Conservation (phyloP, 2,113 vertebrate species). For the Etia nguti region DNA sequence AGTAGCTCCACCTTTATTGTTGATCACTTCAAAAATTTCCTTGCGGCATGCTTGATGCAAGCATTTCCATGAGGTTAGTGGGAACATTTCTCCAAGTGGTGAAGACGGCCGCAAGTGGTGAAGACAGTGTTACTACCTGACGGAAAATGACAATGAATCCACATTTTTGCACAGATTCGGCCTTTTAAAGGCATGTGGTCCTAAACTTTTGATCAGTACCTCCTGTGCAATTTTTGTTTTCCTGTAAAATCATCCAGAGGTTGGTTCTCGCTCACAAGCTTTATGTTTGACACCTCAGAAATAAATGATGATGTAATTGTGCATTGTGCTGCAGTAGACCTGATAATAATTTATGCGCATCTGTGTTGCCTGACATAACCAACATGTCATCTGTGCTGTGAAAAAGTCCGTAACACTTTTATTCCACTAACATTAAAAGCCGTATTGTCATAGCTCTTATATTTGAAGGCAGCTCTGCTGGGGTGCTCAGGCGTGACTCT, state of each 20-base stretch:
- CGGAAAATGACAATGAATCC: not conserved
- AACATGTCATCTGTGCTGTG: not conserved
- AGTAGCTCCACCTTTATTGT: not conserved
- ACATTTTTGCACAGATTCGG: not conserved
- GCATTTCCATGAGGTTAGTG: not conserved
- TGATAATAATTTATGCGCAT: not conserved
- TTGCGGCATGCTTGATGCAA: not conserved
- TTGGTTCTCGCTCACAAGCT: not conserved
- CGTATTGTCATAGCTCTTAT: slow-evolving; percentile 11
- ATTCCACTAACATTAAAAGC: slow-evolving; percentile 19
- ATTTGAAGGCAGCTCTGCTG: slow-evolving; percentile 10
- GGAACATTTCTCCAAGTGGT: not conserved
- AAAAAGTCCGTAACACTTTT: slow-evolving; percentile 11
- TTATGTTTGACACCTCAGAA: not conserved
- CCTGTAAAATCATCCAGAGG: not conserved
- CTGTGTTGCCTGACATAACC: not conserved
- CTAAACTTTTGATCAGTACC: not conserved
- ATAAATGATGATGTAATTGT: not conserved
- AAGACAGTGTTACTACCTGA: not conserved
- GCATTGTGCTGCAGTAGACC: not conserved
- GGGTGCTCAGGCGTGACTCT: slow-evolving; percentile 37
- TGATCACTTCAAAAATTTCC: not conserved
- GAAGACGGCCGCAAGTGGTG: not conserved
- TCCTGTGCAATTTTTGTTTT: not conserved
- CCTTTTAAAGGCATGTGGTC: not conserved